Evolutionary conservation across 2,888 invertebrate species (phyloP).

Genomic region (Zaprionus lineosus): DNA sequence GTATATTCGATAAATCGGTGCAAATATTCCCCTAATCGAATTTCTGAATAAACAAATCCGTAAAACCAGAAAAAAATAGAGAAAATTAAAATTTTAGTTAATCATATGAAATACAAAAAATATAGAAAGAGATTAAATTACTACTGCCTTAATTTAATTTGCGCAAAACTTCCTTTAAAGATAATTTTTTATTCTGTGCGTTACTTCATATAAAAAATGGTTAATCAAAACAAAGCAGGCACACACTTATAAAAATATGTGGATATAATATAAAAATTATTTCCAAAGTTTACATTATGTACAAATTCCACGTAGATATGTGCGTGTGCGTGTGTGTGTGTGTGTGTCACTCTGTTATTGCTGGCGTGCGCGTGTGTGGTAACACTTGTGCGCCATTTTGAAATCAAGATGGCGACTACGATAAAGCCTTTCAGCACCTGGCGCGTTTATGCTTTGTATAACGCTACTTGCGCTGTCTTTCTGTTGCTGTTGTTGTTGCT

Average conservation of each 20-base stretch:
- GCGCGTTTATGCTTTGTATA: conserved; percentile 8
- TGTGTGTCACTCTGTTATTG: conserved; percentile 15
- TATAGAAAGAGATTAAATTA: too few relatives aligned
- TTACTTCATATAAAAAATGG: too few relatives aligned
- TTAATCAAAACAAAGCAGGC: conserved; percentile 2
- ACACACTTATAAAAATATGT: neutral
- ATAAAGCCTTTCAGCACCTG: conserved; percentile 50
- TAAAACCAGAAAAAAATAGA: too few relatives aligned
- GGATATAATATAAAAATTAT: conserved; percentile 5
- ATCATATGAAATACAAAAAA: too few relatives aligned
- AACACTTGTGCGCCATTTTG: conserved; percentile 60
- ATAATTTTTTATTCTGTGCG: too few relatives aligned
- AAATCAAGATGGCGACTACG: conserved; percentile 68
- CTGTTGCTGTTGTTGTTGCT: conserved; percentile 9
- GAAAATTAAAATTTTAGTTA: too few relatives aligned
- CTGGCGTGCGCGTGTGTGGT: conserved; percentile 35
- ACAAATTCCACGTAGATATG: conserved; percentile 13
- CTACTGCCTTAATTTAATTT: too few relatives aligned
- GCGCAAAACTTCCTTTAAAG: too few relatives aligned
- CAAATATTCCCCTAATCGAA: too few relatives aligned
- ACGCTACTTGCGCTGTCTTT: too few relatives aligned
- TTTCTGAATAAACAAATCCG: too few relatives aligned
- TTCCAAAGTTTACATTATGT: conserved; percentile 21
- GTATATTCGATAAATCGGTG: too few relatives aligned
- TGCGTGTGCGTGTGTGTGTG: neutral